Evolutionary conservation across 2,797 vertebrate species (phyloP).

Genomic region (Merluccius polli): DNA sequence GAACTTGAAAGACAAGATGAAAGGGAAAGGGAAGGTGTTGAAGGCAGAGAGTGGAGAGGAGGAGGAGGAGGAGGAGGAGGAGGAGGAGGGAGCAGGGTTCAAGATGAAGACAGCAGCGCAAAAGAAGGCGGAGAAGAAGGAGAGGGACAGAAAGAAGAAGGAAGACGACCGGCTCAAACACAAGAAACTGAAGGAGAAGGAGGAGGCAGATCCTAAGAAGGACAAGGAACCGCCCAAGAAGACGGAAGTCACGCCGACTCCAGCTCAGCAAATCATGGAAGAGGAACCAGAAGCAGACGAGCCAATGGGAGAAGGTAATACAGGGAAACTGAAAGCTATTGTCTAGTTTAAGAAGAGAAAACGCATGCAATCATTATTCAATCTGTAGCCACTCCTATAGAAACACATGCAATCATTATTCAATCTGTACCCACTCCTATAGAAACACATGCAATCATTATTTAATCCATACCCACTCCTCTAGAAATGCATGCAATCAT

Average conservation of each 20-base stretch:
- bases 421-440: too few species aligned
- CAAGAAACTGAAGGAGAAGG: slow-evolving; percentile 83
- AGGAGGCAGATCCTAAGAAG: slow-evolving; percentile 52
- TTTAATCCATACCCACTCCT: too few species aligned
- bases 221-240: slow-evolving; percentile 49
- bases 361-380: too few species aligned
- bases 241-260: slow-evolving; percentile 40
- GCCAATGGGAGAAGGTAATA: slow-evolving; percentile 65
- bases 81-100: slow-evolving; percentile 71
- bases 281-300: slow-evolving; percentile 68
- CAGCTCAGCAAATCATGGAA: fast-evolving
- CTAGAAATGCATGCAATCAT: too few species aligned
- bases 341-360: too few species aligned
- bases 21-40: slow-evolving; percentile 70
- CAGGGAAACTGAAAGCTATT: neutral
- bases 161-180: slow-evolving; percentile 69
- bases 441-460: too few species aligned
- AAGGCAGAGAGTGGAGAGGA: slow-evolving; percentile 59
- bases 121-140: slow-evolving; percentile 98
- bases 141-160: slow-evolving; percentile 77
- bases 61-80: slow-evolving; percentile 59
- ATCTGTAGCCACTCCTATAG: too few species aligned
- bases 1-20: slow-evolving; percentile 73
- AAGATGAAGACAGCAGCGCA: slow-evolving; percentile 95
- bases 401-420: too few species aligned